A percentile compares a stretch with the other conserved stretches of the same genome.
Evolutionary conservation across 2,888 invertebrate genomes (phyloP).

Genomic region (Aricia artaxerxes): DNA sequence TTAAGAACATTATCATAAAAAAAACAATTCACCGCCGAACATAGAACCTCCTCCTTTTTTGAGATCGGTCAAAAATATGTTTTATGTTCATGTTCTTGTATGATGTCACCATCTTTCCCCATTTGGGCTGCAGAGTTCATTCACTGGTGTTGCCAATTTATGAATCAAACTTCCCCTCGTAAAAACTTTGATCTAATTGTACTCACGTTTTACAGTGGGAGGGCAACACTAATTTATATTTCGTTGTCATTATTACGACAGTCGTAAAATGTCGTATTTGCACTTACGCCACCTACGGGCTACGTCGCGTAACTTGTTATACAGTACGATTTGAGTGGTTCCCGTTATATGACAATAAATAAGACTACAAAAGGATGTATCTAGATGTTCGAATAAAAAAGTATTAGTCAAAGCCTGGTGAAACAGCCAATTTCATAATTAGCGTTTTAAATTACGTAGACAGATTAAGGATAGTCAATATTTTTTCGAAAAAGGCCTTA

Average conservation of each 20-base stretch:
- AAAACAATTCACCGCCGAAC: background rate
- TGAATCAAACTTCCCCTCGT: slow-evolving; percentile 10
- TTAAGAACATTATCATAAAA: too few species aligned
- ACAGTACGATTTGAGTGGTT: background rate
- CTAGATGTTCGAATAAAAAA: too few species aligned
- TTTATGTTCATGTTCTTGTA: background rate
- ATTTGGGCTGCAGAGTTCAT: slow-evolving; percentile 76
- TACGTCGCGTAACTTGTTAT: slow-evolving; percentile 7
- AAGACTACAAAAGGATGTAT: background rate
- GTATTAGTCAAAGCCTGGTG: too few species aligned
- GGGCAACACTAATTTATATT: slow-evolving; percentile 5
- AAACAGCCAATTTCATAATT: too few species aligned
- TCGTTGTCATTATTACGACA: slow-evolving; percentile 14
- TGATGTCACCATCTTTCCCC: slow-evolving; percentile 75
- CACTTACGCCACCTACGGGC: slow-evolving; percentile 11
- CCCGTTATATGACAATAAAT: background rate
- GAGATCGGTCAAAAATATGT: background rate
- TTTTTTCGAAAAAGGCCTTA: too few species aligned
- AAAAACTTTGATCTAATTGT: slow-evolving; percentile 20
- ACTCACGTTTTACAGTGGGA: slow-evolving; percentile 3
- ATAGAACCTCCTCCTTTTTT: background rate
- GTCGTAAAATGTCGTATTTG: slow-evolving; percentile 5
- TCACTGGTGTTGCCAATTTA: slow-evolving; percentile 53
- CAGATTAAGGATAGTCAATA: too few species aligned
- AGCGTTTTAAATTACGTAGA: too few species aligned